Conservation (phyloP, 2,797 vertebrate genomes). For the Cyprinella venusta region DNA sequence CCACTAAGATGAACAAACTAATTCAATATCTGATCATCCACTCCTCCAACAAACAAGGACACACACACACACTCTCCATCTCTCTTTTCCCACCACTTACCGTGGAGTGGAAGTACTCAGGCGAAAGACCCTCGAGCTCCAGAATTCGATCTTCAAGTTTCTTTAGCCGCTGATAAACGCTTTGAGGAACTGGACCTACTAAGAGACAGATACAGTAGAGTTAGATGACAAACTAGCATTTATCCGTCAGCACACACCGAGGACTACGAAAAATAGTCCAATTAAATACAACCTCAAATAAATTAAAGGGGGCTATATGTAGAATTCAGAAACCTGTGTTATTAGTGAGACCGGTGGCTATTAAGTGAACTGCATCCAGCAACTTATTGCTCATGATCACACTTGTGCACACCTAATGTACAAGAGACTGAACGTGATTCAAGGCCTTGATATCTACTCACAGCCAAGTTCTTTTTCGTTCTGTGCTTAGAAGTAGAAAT, state of each 20-base stretch:
- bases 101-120: slow-evolving; percentile 94
- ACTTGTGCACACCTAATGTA: background rate
- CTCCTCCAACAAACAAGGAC: slow-evolving; percentile 40
- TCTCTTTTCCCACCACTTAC: slow-evolving; percentile 78
- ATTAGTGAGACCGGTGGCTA: background rate
- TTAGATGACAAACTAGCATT: background rate
- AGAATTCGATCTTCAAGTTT: slow-evolving; percentile 97
- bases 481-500: background rate
- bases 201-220: slow-evolving; percentile 38
- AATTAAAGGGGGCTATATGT: background rate
- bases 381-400: background rate
- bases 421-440: background rate
- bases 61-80: slow-evolving; percentile 48
- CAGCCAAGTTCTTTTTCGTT: background rate
- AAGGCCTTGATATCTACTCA: background rate
- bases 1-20: slow-evolving; percentile 47
- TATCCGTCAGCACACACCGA: background rate
- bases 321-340: background rate
- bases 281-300: background rate
- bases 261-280: background rate
- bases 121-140: slow-evolving; percentile 97
- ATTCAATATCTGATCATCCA: slow-evolving; percentile 53
- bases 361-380: background rate
- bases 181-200: slow-evolving; percentile 92
- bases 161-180: slow-evolving; percentile 95